phyloP scores from a whole-genome alignment of 2,797 vertebrate genomes.

The Urophycis tenuis region DNA sequence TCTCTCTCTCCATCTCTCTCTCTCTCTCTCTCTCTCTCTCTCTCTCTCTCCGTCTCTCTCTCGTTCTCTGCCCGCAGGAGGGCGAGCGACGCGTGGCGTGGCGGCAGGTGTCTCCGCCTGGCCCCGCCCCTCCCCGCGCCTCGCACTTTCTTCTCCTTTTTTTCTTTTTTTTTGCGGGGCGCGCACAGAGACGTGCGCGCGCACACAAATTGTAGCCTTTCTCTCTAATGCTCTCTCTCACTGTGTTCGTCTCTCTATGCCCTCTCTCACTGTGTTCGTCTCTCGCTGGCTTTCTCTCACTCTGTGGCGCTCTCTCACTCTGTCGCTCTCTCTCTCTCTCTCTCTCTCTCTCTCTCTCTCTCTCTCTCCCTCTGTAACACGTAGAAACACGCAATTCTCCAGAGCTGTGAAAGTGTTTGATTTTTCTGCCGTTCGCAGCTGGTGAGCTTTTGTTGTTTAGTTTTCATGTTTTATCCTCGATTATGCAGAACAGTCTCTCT shows the following conservation, averaged over 20 bases:
- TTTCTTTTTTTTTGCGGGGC: no score
- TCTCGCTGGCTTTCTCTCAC: conserved; percentile 22
- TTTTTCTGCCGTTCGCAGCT: conserved; percentile 65
- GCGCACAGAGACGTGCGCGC: no score
- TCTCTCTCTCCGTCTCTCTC: background rate
- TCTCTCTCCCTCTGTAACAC: conserved; percentile 30
- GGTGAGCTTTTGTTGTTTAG: conserved; percentile 68
- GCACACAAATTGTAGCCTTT: no score
- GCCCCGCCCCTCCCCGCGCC: no score
- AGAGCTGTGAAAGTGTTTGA: conserved; percentile 60
- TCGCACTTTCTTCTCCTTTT: no score
- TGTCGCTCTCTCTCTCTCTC: conserved; percentile 13
- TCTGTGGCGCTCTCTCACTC: conserved; percentile 9
- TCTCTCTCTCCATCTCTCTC: background rate
- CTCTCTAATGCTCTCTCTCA: conserved; percentile 7
- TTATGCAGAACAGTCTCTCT: conserved; percentile 60
- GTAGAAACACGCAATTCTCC: conserved; percentile 44
- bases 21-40: background rate
- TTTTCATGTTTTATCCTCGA: conserved; percentile 64
- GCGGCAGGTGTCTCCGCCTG: no score
- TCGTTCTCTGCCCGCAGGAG: no score
- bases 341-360: conserved; percentile 7
- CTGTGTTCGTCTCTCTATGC: conserved; percentile 19
- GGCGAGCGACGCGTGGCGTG: no score
- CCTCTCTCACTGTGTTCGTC: conserved; percentile 20